phyloP scores from a whole-genome alignment of 2,113 vertebrate species.

The Alligator sinensis region DNA sequence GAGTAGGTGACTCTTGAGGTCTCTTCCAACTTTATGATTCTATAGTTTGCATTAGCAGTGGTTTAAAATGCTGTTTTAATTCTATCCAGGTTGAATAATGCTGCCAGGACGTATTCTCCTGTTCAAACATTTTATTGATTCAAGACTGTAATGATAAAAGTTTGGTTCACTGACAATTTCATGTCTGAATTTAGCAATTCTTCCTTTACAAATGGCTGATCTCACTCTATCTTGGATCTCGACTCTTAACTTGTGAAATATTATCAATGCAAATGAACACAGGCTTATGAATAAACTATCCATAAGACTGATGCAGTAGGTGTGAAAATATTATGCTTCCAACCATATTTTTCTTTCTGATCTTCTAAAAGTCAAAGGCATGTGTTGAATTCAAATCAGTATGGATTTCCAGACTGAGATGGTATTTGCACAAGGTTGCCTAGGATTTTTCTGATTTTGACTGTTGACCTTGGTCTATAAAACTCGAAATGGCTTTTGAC shows the following conservation, averaged over 20 bases:
- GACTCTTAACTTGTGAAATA: not conserved
- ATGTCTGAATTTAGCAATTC: not conserved
- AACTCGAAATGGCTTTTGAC: not conserved
- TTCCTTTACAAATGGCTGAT: not conserved
- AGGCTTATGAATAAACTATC: not conserved
- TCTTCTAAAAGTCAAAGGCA: not conserved
- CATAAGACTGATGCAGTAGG: fast-evolving
- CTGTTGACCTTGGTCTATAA: fast-evolving
- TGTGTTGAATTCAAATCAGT: not conserved
- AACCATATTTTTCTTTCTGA: not conserved
- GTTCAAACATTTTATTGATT: no score
- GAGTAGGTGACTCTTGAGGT: no score
- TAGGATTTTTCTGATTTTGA: fast-evolving
- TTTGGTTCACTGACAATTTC: no score
- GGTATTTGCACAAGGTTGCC: fast-evolving
- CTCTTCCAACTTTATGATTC: no score
- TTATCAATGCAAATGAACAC: fast-evolving
- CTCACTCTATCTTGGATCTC: not conserved
- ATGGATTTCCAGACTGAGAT: not conserved
- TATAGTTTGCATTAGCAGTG: no score
- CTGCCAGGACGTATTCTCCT: no score
- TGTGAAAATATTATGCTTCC: fast-evolving
- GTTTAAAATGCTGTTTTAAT: no score
- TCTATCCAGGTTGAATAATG: no score
- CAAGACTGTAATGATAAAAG: no score